Evolutionary conservation across 2,113 vertebrate species (phyloP).

Genomic region (Tetraodon nigroviridis): DNA sequence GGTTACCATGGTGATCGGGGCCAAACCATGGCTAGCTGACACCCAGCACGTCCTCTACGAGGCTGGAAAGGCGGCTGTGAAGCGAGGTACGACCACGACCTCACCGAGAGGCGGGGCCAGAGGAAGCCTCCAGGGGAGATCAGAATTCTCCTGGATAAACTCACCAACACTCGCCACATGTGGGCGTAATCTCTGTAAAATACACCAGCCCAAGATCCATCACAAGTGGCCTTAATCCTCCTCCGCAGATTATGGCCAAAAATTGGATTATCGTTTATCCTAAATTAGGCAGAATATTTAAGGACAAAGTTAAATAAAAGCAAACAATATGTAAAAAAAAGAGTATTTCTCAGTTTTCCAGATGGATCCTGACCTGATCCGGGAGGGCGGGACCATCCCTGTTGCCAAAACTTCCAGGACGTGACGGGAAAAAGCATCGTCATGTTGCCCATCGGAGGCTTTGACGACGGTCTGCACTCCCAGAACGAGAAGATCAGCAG

Average conservation of each 20-base stretch:
- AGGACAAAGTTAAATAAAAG: neutral
- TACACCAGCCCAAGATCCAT: too few species aligned
- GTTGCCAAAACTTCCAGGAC: slow-evolving; percentile 74
- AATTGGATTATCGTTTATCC: too few species aligned
- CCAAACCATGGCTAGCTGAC: slow-evolving; percentile 80
- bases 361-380: slow-evolving; percentile 74
- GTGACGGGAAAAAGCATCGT: slow-evolving; percentile 75
- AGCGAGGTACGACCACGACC: slow-evolving; percentile 72
- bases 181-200: too few species aligned
- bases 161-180: too few species aligned
- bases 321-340: neutral
- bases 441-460: slow-evolving; percentile 77
- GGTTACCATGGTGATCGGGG: slow-evolving; percentile 78
- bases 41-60: slow-evolving; percentile 72
- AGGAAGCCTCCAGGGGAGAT: too few species aligned
- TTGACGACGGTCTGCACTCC: slow-evolving; percentile 78
- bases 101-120: neutral
- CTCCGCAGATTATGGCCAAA: too few species aligned
- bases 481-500: slow-evolving; percentile 82
- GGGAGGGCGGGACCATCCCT: slow-evolving; percentile 78
- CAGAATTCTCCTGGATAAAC: too few species aligned
- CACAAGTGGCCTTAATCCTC: too few species aligned
- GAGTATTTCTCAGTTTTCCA: slow-evolving; percentile 62
- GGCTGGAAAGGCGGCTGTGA: slow-evolving; percentile 81
- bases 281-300: too few species aligned